Percentiles rank a stretch among this genome's conserved stretches.
Evolutionary conservation across 2,797 vertebrate genomes (phyloP).

Genomic region (Euthynnus affinis): DNA sequence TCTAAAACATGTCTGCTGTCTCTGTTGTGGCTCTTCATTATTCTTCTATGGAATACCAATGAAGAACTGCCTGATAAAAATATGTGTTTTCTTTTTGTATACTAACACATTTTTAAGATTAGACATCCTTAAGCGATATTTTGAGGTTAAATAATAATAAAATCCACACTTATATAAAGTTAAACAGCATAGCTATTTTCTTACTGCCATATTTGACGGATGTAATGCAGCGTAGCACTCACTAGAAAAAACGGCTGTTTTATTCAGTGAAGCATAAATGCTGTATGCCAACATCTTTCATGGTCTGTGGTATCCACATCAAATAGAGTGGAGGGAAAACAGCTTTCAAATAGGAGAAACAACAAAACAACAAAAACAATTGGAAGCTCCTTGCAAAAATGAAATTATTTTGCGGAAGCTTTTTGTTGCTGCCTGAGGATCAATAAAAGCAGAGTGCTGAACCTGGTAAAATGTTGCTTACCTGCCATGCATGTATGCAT

Average conservation of each 20-base stretch:
- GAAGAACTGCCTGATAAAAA: slow-evolving; percentile 10
- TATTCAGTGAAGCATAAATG: background rate
- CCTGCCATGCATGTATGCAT: slow-evolving; percentile 3
- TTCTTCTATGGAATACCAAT: slow-evolving; percentile 29
- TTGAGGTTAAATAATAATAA: slow-evolving; percentile 12
- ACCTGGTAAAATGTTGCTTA: background rate
- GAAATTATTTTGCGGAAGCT: background rate
- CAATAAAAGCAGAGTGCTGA: slow-evolving; percentile 9
- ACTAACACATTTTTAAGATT: slow-evolving; percentile 6
- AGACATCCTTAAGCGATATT: background rate
- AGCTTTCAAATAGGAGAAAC: background rate
- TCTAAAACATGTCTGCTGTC: slow-evolving; percentile 30
- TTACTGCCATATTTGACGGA: background rate
- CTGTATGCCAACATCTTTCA: background rate
- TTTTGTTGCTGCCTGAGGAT: slow-evolving; percentile 3
- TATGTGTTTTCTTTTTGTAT: background rate
- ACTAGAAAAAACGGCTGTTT: background rate
- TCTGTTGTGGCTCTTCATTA: slow-evolving; percentile 35
- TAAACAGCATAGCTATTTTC: background rate
- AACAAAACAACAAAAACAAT: background rate
- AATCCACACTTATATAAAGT: background rate
- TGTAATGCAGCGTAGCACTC: background rate
- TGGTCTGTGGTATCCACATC: background rate
- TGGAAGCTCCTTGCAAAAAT: background rate
- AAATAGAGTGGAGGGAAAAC: background rate